Conservation (phyloP, 2,888 invertebrate species). For the Parnassius mnemosyne region DNA sequence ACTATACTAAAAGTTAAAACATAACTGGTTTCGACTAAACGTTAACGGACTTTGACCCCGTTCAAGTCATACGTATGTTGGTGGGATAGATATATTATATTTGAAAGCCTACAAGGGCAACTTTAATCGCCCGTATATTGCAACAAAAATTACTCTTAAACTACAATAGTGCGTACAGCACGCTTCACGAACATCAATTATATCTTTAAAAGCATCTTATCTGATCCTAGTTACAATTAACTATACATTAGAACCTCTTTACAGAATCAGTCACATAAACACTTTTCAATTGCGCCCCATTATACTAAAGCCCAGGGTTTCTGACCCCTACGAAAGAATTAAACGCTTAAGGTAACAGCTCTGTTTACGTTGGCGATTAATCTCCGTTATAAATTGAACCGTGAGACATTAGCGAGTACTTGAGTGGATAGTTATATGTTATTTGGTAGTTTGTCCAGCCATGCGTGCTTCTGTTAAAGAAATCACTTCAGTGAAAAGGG, state of each 20-base stretch:
- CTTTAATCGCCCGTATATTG: conserved; percentile 29
- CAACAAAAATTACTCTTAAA: conserved; percentile 25
- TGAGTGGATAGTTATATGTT: conserved; percentile 16
- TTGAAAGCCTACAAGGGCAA: background rate
- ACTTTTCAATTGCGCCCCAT: conserved; percentile 38
- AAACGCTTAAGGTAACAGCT: conserved; percentile 8
- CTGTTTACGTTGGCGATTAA: background rate
- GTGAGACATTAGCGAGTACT: conserved; percentile 8
- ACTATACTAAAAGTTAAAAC: too few relatives aligned
- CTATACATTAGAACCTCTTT: conserved; percentile 37
- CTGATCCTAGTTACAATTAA: conserved; percentile 40
- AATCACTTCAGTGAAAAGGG: conserved; percentile 1
- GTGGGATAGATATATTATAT: background rate
- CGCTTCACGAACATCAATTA: conserved; percentile 43
- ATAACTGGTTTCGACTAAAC: background rate
- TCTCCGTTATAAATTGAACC: conserved; percentile 21
- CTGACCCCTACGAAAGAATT: conserved; percentile 23
- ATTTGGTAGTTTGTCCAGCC: conserved; percentile 11
- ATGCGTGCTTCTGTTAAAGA: conserved; percentile 18
- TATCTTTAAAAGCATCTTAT: conserved; percentile 44
- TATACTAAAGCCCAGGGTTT: conserved; percentile 34
- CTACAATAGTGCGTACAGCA: conserved; percentile 19
- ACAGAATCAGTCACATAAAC: conserved; percentile 58
- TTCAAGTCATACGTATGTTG: background rate
- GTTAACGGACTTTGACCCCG: background rate